These are phyloP conservation scores for Papilio protenor DNA, from an alignment of 2,888 invertebrate genomes.

Conservation along the genomic window DNA sequence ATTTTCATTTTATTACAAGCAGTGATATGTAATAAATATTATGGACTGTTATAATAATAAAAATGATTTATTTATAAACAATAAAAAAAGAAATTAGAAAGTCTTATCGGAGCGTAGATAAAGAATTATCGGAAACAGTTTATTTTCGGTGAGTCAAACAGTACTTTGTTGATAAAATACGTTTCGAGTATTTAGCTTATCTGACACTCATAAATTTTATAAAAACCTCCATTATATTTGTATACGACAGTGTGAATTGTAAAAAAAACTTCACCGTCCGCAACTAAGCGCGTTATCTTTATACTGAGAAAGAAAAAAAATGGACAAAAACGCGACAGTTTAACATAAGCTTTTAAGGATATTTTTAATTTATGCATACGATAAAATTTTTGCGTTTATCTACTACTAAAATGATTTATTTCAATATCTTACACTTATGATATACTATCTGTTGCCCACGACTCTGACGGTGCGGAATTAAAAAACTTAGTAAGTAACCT, in stretches of 20 bases:
- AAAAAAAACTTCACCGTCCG: constrained; percentile 60
- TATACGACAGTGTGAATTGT: constrained; percentile 60
- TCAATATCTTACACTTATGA: too few species aligned
- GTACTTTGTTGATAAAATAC: constrained; percentile 31
- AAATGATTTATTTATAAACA: not conserved
- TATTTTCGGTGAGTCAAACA: constrained; percentile 31
- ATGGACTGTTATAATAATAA: not conserved
- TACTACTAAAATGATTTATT: not conserved
- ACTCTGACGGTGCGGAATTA: too few species aligned
- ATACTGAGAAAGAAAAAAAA: constrained; percentile 68
- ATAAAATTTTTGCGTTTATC: not conserved
- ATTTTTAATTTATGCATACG: constrained; percentile 1
- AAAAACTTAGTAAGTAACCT: too few species aligned
- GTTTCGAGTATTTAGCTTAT: constrained; percentile 40
- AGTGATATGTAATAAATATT: not conserved
- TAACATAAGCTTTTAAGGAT: constrained; percentile 35
- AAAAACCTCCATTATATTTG: constrained; percentile 56
- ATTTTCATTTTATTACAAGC: not conserved
- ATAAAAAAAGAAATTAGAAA: constrained; percentile 22
- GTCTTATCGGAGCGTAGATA: constrained; percentile 30
- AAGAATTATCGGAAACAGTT: constrained; percentile 33
- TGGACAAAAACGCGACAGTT: constrained; percentile 58
- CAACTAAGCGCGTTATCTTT: constrained; percentile 60
- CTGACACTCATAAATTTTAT: constrained; percentile 53
- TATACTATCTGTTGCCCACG: too few species aligned